These are phyloP conservation scores for Heterodera carotae DNA, from an alignment of 1,140 invertebrate genomes.

Conservation along the genomic window DNA sequence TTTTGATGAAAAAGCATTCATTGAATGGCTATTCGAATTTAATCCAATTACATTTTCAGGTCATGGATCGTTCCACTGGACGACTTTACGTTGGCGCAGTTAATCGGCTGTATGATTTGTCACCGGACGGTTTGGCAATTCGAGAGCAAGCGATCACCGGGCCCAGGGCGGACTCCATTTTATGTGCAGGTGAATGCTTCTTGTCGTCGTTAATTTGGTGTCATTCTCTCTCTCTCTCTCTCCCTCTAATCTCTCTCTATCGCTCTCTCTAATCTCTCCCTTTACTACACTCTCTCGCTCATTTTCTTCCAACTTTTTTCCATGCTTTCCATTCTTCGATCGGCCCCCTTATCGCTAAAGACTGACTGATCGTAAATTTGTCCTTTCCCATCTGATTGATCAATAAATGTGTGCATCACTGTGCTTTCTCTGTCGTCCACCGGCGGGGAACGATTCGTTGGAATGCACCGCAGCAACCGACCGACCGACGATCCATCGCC, in stretches of 20 bases:
- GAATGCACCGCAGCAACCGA: conserved; percentile 14
- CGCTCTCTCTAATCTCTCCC: background rate
- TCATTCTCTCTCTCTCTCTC: no score
- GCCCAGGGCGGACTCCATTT: conserved; percentile 53
- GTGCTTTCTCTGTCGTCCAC: background rate
- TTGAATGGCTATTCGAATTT: conserved; percentile 13
- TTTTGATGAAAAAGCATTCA: conserved; percentile 26
- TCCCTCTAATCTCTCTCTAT: background rate
- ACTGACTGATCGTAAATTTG: background rate
- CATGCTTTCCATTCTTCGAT: background rate
- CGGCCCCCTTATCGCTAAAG: no score
- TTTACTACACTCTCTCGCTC: background rate
- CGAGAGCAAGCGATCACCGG: conserved; percentile 55
- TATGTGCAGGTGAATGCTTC: conserved; percentile 52
- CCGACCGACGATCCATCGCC: background rate
- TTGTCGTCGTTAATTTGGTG: no score
- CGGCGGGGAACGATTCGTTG: background rate
- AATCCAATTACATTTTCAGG: conserved; percentile 37
- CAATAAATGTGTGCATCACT: conserved; percentile 12
- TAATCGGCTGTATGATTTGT: conserved; percentile 61
- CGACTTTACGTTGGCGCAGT: conserved; percentile 61
- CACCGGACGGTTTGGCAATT: conserved; percentile 46
- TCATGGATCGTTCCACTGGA: conserved; percentile 58
- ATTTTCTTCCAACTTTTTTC: background rate
- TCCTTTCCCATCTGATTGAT: background rate